Evolutionary conservation across 2,888 invertebrate genomes (phyloP).

Genomic region (Camptogramma bilineatum): DNA sequence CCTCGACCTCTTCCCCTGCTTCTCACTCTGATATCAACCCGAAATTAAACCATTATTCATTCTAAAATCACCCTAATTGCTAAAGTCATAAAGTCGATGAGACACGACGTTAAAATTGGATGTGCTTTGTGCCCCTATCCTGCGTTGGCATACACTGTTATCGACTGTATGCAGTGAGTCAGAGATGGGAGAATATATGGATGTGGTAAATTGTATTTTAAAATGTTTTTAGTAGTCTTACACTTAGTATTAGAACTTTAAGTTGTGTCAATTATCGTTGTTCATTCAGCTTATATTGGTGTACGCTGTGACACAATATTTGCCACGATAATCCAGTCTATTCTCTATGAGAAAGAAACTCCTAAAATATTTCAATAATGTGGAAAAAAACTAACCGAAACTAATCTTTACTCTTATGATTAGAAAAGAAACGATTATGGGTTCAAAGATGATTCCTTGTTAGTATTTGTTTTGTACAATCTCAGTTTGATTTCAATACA

Average conservation of each 20-base stretch:
- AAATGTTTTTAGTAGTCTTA: not conserved
- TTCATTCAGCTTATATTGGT: too few species aligned
- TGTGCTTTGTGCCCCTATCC: slow-evolving; percentile 58
- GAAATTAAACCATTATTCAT: slow-evolving; percentile 25
- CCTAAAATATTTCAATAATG: too few species aligned
- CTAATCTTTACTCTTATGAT: too few species aligned
- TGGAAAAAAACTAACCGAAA: too few species aligned
- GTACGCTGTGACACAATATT: too few species aligned
- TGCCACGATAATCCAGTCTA: too few species aligned
- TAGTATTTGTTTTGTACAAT: too few species aligned
- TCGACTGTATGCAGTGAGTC: slow-evolving; percentile 57
- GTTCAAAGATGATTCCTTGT: too few species aligned
- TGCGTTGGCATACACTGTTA: slow-evolving; percentile 62
- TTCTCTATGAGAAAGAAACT: too few species aligned
- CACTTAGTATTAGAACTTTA: not conserved
- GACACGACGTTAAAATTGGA: slow-evolving; percentile 45
- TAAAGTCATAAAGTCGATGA: slow-evolving; percentile 33
- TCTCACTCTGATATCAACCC: slow-evolving; percentile 52
- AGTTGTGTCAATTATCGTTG: too few species aligned
- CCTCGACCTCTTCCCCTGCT: slow-evolving; percentile 78
- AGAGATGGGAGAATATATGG: slow-evolving; percentile 47
- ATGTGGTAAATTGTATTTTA: slow-evolving; percentile 39
- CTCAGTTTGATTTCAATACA: too few species aligned
- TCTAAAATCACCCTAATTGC: slow-evolving; percentile 50
- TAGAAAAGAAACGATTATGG: too few species aligned